Conservation (phyloP, 2,888 invertebrate species). For the Ypsolopha scabrella region DNA sequence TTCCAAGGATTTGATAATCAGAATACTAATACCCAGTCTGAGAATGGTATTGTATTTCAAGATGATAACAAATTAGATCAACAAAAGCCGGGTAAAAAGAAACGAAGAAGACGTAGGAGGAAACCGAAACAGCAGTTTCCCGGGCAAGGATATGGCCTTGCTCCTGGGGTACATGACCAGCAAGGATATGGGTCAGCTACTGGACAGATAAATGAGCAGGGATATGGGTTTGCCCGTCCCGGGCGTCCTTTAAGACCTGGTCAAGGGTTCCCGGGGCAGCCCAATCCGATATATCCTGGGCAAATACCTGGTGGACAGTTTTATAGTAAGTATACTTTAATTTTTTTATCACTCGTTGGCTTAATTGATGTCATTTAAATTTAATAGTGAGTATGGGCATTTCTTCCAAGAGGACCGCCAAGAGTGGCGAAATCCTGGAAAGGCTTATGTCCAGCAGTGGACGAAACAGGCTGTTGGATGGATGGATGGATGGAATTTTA, state of each 20-base stretch:
- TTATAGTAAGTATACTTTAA: constrained; percentile 5
- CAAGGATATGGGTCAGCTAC: too few relatives aligned
- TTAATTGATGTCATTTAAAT: too few relatives aligned
- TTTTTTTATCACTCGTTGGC: too few relatives aligned
- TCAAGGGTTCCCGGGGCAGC: background rate
- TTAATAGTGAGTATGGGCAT: too few relatives aligned
- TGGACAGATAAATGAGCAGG: background rate
- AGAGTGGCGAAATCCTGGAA: too few relatives aligned
- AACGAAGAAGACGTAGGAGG: constrained; percentile 23
- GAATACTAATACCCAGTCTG: background rate
- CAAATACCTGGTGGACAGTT: constrained; percentile 13
- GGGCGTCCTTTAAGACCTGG: constrained; percentile 8
- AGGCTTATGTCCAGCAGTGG: too few relatives aligned
- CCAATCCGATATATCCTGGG: constrained; percentile 4
- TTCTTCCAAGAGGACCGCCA: too few relatives aligned
- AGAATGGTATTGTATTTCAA: constrained; percentile 11
- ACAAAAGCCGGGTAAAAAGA: constrained; percentile 10
- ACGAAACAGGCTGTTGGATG: too few relatives aligned
- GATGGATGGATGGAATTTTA: too few relatives aligned
- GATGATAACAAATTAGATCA: constrained; percentile 17
- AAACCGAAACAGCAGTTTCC: constrained; percentile 18
- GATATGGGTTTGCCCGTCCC: constrained; percentile 4
- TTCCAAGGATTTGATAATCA: background rate
- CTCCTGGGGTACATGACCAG: too few relatives aligned
- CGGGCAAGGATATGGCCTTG: too few relatives aligned